Percentiles rank a stretch among this genome's conserved stretches.
These are phyloP conservation scores for Dipodomys stephensi DNA, from an alignment of 2,113 vertebrate genomes.

Conservation along the genomic window DNA sequence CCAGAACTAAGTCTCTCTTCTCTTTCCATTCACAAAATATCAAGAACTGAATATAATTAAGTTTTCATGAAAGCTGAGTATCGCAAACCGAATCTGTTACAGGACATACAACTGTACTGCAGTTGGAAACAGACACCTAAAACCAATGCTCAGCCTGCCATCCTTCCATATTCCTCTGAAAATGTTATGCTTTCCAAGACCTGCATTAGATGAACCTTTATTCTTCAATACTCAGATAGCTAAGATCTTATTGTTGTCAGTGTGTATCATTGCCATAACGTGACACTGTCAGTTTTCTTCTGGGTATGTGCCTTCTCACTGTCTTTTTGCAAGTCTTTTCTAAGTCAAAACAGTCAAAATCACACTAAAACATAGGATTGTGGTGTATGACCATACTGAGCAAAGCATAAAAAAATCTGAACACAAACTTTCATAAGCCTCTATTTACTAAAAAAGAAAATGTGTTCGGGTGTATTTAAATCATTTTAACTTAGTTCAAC, in stretches of 20 bases:
- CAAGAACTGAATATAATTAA: neutral
- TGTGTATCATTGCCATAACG: neutral
- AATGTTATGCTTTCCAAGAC: neutral
- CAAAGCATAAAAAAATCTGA: neutral
- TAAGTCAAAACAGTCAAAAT: neutral
- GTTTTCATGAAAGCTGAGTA: neutral
- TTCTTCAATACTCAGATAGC: neutral
- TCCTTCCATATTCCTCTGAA: rapidly evolving
- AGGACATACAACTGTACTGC: neutral
- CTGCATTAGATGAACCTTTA: neutral
- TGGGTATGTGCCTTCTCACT: too few species aligned
- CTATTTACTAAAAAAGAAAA: neutral
- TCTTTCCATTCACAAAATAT: neutral
- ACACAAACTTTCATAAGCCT: neutral
- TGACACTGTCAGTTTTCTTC: neutral
- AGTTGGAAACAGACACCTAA: neutral
- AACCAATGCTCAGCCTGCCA: neutral
- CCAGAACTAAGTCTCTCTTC: neutral
- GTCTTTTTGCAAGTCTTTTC: neutral
- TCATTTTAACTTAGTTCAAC: neutral
- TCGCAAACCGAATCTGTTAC: too few species aligned
- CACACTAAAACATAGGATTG: neutral
- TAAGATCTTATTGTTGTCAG: neutral
- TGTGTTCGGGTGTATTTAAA: neutral
- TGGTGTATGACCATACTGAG: neutral